Evolutionary conservation across 2,888 invertebrate genomes (phyloP).

Genomic region (Ecliptopera silaceata): DNA sequence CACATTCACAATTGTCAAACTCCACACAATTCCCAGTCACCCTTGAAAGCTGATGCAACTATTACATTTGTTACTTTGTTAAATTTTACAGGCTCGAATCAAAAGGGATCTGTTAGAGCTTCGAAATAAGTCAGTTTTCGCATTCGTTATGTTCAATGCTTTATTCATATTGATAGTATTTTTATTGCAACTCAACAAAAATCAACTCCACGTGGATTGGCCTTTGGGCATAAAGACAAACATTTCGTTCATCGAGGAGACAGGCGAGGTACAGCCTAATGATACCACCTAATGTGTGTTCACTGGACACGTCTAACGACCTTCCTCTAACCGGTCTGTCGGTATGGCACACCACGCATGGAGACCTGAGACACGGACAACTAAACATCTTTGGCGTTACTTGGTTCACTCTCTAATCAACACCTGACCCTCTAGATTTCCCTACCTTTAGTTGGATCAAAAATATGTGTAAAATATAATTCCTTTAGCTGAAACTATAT

Average conservation of each 20-base stretch:
- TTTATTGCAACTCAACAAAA: conserved; percentile 99
- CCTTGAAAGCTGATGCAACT: conserved; percentile 79
- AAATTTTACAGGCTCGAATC: conserved; percentile 91
- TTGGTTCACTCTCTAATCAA: conserved; percentile 67
- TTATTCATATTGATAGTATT: conserved; percentile 99
- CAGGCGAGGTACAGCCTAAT: conserved; percentile 91
- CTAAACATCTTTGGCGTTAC: conserved; percentile 65
- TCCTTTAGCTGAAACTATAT: conserved; percentile 29
- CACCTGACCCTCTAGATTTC: conserved; percentile 53
- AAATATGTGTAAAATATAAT: conserved; percentile 32
- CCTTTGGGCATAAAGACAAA: conserved; percentile 97
- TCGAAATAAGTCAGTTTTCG: conserved; percentile 98
- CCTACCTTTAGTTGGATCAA: conserved; percentile 45
- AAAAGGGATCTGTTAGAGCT: conserved; percentile 96
- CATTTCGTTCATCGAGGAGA: conserved; percentile 96
- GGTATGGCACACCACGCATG: conserved; percentile 79
- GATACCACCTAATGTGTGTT: conserved; percentile 71
- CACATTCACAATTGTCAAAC: conserved; percentile 16
- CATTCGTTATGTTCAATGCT: conserved; percentile 99
- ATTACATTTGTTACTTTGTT: conserved; percentile 69
- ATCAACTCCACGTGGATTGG: conserved; percentile 98
- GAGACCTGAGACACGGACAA: conserved; percentile 68
- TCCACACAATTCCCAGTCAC: conserved; percentile 70
- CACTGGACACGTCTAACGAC: conserved; percentile 80
- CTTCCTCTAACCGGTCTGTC: conserved; percentile 81